A percentile compares a stretch with the other conserved stretches of the same genome.
Conservation (phyloP, 30 jellyfish, hydroid and myxozoan species). For the Aurelia coerulea region DNA sequence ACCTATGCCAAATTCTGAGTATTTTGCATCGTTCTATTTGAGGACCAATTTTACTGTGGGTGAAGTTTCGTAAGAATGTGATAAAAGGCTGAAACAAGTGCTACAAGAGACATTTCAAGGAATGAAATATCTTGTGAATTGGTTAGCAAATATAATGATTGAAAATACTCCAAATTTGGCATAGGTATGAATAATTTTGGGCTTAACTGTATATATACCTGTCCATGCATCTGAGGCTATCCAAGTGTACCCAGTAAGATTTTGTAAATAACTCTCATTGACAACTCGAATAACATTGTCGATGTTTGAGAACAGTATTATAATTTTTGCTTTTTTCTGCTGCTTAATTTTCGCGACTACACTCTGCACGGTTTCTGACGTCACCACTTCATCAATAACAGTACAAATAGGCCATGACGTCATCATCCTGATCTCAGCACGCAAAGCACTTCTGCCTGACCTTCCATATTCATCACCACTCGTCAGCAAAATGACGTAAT, state of each 20-base stretch:
- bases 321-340: constrained; percentile 43
- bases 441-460: constrained; percentile 80
- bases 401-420: constrained; percentile 53
- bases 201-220: too few species aligned
- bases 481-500: constrained; percentile 64
- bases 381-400: constrained; percentile 73
- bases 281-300: constrained; percentile 15
- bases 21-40: too few species aligned
- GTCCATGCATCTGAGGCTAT: constrained; percentile 78
- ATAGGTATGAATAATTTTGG: too few species aligned
- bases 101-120: too few species aligned
- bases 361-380: constrained; percentile 7
- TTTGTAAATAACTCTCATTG: constrained; percentile 29
- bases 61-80: too few species aligned
- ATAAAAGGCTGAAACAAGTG: too few species aligned
- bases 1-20: too few species aligned
- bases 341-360: constrained; percentile 23
- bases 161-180: too few species aligned
- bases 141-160: too few species aligned
- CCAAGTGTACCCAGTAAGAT: constrained; percentile 59
- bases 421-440: constrained; percentile 1
- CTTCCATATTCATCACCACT: constrained; percentile 93
- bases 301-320: constrained; percentile 39
- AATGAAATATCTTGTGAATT: too few species aligned
- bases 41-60: too few species aligned